Percentiles rank a stretch among this genome's conserved stretches.
Conservation (phyloP, 2,888 invertebrate genomes). For the Panopea generosa region DNA sequence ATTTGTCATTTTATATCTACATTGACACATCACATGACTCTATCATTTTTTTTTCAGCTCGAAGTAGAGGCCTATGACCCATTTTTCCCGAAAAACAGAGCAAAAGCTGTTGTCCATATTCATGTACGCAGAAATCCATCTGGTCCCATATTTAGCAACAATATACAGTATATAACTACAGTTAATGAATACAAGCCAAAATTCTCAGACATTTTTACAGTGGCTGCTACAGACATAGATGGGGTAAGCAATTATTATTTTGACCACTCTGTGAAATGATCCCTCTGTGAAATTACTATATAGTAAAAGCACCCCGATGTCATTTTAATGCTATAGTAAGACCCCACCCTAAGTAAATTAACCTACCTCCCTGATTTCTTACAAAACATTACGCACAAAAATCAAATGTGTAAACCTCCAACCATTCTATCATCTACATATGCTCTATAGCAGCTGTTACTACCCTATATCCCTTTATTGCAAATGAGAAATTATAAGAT, state of each 20-base stretch:
- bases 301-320: too few species aligned
- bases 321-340: too few species aligned
- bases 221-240: conserved; percentile 72
- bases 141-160: conserved; percentile 67
- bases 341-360: too few species aligned
- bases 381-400: too few species aligned
- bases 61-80: conserved; percentile 70
- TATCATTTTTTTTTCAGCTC: conserved; percentile 56
- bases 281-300: too few species aligned
- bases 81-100: conserved; percentile 72
- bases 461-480: too few species aligned
- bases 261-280: too few species aligned
- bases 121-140: conserved; percentile 78
- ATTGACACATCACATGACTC: not conserved
- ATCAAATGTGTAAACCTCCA: too few species aligned
- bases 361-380: too few species aligned
- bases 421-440: too few species aligned
- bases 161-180: conserved; percentile 25
- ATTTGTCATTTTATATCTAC: not conserved
- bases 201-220: conserved; percentile 48
- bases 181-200: conserved; percentile 67
- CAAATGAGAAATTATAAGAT: too few species aligned
- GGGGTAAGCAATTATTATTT: conserved; percentile 69
- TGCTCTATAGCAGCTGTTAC: too few species aligned
- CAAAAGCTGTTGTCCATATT: conserved; percentile 71